Percentiles rank a stretch among this genome's conserved stretches.
Evolutionary conservation across 2,113 vertebrate species (phyloP).

Genomic region (Tympanuchus pallidicinctus): DNA sequence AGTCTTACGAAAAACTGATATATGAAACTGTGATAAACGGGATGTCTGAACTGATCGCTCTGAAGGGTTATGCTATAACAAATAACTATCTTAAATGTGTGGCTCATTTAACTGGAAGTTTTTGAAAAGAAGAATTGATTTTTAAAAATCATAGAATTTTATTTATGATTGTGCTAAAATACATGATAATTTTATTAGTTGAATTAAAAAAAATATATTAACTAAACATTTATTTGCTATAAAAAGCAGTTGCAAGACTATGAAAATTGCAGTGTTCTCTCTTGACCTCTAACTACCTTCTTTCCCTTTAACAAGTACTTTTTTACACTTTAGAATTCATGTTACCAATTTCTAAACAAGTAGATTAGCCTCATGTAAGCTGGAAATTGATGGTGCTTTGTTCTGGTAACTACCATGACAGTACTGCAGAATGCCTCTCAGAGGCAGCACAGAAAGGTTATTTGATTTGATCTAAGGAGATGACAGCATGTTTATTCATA

Average conservation of each 20-base stretch:
- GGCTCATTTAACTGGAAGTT: not conserved
- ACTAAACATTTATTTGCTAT: not conserved
- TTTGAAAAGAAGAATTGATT: not conserved
- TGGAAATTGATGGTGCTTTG: not conserved
- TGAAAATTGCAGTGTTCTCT: not conserved
- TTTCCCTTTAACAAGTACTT: not conserved
- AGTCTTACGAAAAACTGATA: not conserved
- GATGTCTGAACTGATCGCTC: not conserved
- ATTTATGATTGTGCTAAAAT: not conserved
- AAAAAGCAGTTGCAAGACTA: not conserved
- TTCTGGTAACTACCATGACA: not conserved
- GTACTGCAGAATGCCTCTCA: not conserved
- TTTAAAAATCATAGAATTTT: not conserved
- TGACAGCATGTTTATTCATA: not conserved
- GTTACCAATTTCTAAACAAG: not conserved
- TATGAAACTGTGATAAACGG: not conserved
- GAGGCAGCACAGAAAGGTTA: not conserved
- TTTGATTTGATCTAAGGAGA: not conserved
- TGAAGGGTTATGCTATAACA: not conserved
- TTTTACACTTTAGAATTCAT: not conserved
- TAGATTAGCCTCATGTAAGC: not conserved
- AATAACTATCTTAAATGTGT: not conserved
- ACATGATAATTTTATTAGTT: not conserved
- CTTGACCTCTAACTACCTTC: not conserved
- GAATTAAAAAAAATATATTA: not conserved